Conservation (phyloP, 2,888 invertebrate species). For the Ptilodon capucinus region DNA sequence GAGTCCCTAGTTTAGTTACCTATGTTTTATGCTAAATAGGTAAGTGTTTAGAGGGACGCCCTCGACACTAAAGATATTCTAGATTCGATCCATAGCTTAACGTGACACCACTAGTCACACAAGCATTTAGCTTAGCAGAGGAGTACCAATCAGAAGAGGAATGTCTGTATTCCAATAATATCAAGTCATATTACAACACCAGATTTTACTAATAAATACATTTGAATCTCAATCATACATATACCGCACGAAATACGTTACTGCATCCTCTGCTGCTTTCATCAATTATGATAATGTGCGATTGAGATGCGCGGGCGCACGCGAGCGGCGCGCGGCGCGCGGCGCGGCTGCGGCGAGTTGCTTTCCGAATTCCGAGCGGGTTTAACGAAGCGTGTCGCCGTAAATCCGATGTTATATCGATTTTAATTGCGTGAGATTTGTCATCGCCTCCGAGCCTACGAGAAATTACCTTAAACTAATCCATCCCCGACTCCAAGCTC, state of each 20-base stretch:
- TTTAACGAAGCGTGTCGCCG: constrained; percentile 44
- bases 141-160: no score
- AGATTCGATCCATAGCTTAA: no score
- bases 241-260: constrained; percentile 35
- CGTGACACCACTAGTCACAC: no score
- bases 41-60: no score
- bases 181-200: no score
- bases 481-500: neutral
- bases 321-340: constrained; percentile 35
- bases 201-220: no score
- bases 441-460: constrained; percentile 1
- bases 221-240: constrained; percentile 9
- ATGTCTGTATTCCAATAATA: no score
- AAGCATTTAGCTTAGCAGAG: no score
- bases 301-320: constrained; percentile 41
- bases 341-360: constrained; percentile 28
- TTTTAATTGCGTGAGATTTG: constrained; percentile 27
- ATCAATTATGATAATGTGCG: constrained; percentile 75
- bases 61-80: no score
- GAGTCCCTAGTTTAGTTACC: no score
- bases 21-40: no score
- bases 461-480: neutral
- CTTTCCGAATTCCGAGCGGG: constrained; percentile 67
- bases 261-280: constrained; percentile 62
- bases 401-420: constrained; percentile 33